phyloP scores from a whole-genome alignment of 2,797 vertebrate species.

The Podarcis siculus region DNA sequence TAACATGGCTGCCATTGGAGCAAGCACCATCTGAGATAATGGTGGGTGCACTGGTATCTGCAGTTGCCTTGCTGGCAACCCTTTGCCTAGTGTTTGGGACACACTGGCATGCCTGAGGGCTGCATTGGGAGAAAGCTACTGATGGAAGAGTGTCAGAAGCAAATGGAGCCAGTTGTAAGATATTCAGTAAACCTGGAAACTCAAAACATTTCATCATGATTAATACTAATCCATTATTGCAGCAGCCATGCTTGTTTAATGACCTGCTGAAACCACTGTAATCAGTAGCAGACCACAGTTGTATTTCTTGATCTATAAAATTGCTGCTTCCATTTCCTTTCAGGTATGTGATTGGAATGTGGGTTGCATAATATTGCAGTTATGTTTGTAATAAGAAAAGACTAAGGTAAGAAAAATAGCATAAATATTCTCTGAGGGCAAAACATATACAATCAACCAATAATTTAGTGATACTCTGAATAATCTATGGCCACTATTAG shows the following conservation, averaged over 20 bases:
- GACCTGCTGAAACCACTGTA: not conserved
- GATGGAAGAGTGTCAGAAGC: not conserved
- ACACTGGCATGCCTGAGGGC: not conserved
- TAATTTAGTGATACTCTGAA: constrained; percentile 39
- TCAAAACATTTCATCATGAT: not conserved
- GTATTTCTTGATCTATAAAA: constrained; percentile 34
- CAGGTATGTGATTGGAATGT: constrained; percentile 41
- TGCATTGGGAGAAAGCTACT: not conserved
- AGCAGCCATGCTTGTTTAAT: not conserved
- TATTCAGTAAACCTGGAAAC: not conserved
- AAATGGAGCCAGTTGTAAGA: not conserved
- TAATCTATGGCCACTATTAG: constrained; percentile 51
- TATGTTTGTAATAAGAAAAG: constrained; percentile 25
- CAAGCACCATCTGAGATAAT: no score
- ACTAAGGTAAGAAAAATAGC: constrained; percentile 34
- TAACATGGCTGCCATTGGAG: no score
- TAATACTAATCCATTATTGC: constrained; percentile 11
- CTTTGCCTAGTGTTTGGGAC: not conserved
- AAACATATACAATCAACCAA: constrained; percentile 34
- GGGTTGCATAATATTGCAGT: constrained; percentile 34
- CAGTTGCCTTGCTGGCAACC: no score
- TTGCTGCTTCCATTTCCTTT: constrained; percentile 15
- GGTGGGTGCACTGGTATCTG: no score
- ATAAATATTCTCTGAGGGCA: constrained; percentile 45
- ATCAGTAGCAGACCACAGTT: constrained; percentile 4